Base-by-base conservation (phyloP, 2,113 vertebrate species). In the Microtus ochrogaster region DNA sequence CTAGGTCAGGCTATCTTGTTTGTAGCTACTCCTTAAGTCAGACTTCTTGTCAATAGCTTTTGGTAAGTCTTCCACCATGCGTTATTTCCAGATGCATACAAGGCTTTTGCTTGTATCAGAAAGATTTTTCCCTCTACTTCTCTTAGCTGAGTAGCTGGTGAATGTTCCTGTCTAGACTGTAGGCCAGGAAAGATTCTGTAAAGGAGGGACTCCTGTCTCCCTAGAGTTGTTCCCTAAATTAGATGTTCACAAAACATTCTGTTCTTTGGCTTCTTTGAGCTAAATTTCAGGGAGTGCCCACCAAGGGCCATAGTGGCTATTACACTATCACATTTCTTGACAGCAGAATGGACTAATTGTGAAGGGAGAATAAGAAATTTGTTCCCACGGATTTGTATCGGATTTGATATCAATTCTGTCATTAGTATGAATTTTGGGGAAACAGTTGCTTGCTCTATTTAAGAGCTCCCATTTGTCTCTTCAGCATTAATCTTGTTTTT, bases 391-490 rank as follows among this genome's bases (percentile, higher is more conserved):
- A 11, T 47, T 95, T 68, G 39, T 30, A 49, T 82, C 72, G 77
- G 49, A 36, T 89, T 96, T 86, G 49, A 8, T 86, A 79, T 49
- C 39, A 85, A 86, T 5, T 33, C 52, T 84, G 9, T 91, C 6
- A 61, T 66, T 81, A 28, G 28, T 73, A 82, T 68, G 17, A 94
- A 66, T 79, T 78, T 78, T 73, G 52, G 84, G 17, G 55, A 19
- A 77, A 36, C 65, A 41, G 28, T 83, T 84, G 9, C 16, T 96
- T 96, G 39, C 89, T 96, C 92, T 88, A 90, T 84, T 91, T 79
- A 94, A 84, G 44, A 88, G 11, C 14, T 47, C 68, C 17, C 2
- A 58, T 79, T 41, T 41, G 30, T 39, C 8, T 86, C 52, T 97
- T 92, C 39, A 86, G 1, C 11, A 41, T 28, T 92, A 70, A 68